Evolutionary conservation across 1,140 invertebrate genomes (phyloP), one percentile per base, ranked within the genome.

Genomic region (Medauroidea extradentata): DNA sequence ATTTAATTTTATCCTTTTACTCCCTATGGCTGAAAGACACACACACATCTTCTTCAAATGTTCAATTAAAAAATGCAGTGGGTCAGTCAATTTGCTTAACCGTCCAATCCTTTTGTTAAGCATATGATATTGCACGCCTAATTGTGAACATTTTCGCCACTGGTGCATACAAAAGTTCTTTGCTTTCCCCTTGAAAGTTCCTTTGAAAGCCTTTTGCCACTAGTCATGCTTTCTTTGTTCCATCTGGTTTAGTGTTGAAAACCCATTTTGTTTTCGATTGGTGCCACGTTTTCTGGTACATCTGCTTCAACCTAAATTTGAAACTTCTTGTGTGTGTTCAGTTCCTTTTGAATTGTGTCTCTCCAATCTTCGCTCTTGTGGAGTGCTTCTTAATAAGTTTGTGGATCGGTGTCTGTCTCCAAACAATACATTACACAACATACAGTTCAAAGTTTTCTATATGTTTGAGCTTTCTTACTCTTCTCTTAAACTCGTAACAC

Each of bases 161-260:
- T 46, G 43, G 43, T 23, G 43, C 43, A 46, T 46, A 46, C 16
- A 46, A 46, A 46, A 19, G 16, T 46, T n/a, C 43, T 46, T 46
- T 46, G 43, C 16, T 46, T 5, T 46, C 43, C 34, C 53, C 27
- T 11, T 34, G 29, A 7, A 34, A 34, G 29, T 34, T 11, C 29
- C 29, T 34, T 54, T 65, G 58, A 59, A 63, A 68, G n/a, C 64
- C 61, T 63, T 59, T 67, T 53, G 59, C 66, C 27, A 70, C 63
- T 24, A 71, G 27, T 43, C 65, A 50, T 14, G 63, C 65, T 56
- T 69, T 66, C 42, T 63, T 68, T 14, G 53, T 54, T 21, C 59
- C 65, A 60, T 67, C 51, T n/a, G 55, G 42, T 63, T 68, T 65
- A n/a, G 48, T 65, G 56, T 38, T 61, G 39, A 67, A 68, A 16